Evolutionary conservation across 1,140 invertebrate species (phyloP).

Genomic region (Varroa destructor): DNA sequence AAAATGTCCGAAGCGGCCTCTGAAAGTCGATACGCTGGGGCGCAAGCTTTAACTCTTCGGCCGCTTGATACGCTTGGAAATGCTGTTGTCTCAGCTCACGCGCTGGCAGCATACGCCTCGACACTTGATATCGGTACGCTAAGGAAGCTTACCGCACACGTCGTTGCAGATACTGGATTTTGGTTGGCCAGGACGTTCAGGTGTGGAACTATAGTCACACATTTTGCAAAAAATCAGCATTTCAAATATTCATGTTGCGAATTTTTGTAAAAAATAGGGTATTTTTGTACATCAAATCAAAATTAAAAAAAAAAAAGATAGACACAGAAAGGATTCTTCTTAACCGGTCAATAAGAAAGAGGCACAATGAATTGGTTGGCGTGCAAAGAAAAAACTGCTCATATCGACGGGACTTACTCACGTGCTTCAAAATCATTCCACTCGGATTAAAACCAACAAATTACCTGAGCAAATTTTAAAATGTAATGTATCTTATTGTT

Average conservation of each 20-base stretch:
- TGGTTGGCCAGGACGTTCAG: constrained; percentile 67
- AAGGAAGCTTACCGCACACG: constrained; percentile 53
- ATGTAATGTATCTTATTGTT: neutral
- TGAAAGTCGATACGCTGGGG: constrained; percentile 5
- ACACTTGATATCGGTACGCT: constrained; percentile 55
- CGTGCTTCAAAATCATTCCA: no score
- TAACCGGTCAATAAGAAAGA: no score
- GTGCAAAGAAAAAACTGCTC: no score
- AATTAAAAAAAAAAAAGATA: no score
- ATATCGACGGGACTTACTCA: no score
- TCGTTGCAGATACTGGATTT: constrained; percentile 58
- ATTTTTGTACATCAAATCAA: no score
- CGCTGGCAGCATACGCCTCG: constrained; percentile 57
- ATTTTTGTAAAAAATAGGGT: no score
- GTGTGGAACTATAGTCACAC: constrained; percentile 39
- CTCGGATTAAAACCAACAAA: neutral
- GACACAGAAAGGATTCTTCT: no score
- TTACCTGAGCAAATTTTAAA: neutral
- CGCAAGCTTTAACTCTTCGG: constrained; percentile 38
- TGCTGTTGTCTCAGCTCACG: constrained; percentile 56
- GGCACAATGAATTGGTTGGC: no score
- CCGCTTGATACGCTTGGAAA: constrained; percentile 50
- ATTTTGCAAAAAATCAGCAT: no score
- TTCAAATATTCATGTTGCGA: no score
- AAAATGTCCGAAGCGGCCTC: constrained; percentile 24